Base-by-base conservation (phyloP, 2,113 vertebrate genomes). In the Ascaphus truei region DNA sequence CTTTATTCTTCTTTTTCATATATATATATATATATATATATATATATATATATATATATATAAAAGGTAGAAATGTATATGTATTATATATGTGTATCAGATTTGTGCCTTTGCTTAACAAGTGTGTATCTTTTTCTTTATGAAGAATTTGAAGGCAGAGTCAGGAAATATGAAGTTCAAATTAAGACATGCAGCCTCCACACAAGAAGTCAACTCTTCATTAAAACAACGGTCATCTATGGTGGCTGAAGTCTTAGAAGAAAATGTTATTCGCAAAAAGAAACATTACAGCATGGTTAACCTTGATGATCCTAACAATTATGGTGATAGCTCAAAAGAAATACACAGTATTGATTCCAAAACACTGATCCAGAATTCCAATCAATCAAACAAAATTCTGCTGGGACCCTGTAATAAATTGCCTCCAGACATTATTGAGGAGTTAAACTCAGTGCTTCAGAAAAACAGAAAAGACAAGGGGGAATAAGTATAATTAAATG, bases 401-500 rank as follows among this genome's bases (percentile, higher is more conserved):
- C 52, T 75, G 63, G 83, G 83, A 47, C 36, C 74, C 7, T 80
- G 83, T 45, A 81, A 72, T 56, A 87, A 78, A 57, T 75, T 98
- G 74, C 94, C 93, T 0, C 75, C 91, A 10, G 89, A 79, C 64
- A 86, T 99, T 50, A 86, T 99, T 48, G 85, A 83, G 18, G 97
- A 98, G 73, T 89, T 99, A 2, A 96, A 73, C 62, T 83, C 80
- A 0, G 94, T 98, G 66, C 84, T 99, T 23, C 91, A 77, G 47
- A 93, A 91, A 73, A 92, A 77, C 1, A 89, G 86, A 76, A 67
- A 23, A 1, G 52, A 81, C 43, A 80, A 79, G 20, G 81, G 74
- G 58, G 77, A 90, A 71, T 43, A 18, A 30, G n/a, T n/a, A n/a
- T n/a, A n/a, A n/a, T n/a, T n/a, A n/a, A n/a, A n/a, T n/a, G n/a